Evolutionary conservation across 2,113 vertebrate genomes (phyloP).

Genomic region (Mustela nigripes): DNA sequence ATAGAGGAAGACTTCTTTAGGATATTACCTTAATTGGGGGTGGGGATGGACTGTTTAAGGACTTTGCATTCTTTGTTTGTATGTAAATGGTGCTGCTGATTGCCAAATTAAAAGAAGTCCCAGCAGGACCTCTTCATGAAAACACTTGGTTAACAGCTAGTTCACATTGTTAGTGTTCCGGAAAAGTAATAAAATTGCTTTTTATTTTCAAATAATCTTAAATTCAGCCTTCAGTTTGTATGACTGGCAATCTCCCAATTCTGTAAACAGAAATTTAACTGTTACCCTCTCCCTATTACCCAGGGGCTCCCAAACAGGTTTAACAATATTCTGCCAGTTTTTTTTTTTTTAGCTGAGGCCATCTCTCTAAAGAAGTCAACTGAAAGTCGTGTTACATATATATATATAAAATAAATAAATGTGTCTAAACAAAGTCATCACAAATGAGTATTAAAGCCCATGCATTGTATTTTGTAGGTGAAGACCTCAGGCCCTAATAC

Average conservation of each 20-base stretch:
- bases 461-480: background rate
- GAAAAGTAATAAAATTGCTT: slow-evolving; percentile 59
- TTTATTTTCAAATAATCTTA: slow-evolving; percentile 72
- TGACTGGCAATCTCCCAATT: slow-evolving; percentile 15
- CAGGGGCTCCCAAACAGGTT: background rate
- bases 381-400: background rate
- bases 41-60: slow-evolving; percentile 14
- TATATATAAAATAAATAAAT: background rate
- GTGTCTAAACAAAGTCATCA: background rate
- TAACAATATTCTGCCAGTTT: background rate
- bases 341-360: background rate
- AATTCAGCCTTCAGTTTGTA: slow-evolving; percentile 49
- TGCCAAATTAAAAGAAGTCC: slow-evolving; percentile 66
- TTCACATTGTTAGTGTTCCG: slow-evolving; percentile 63
- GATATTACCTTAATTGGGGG: background rate
- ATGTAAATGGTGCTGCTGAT: slow-evolving; percentile 64
- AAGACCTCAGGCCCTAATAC: background rate
- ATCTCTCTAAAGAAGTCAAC: background rate
- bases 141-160: slow-evolving; percentile 72
- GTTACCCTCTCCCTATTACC: background rate
- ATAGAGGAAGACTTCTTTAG: slow-evolving; percentile 12
- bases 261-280: slow-evolving; percentile 12
- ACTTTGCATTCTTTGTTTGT: slow-evolving; percentile 51
- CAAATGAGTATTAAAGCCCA: background rate
- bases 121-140: slow-evolving; percentile 68